Evolutionary conservation across 2,797 vertebrate genomes (phyloP).

Genomic region (Myotis vivesi): DNA sequence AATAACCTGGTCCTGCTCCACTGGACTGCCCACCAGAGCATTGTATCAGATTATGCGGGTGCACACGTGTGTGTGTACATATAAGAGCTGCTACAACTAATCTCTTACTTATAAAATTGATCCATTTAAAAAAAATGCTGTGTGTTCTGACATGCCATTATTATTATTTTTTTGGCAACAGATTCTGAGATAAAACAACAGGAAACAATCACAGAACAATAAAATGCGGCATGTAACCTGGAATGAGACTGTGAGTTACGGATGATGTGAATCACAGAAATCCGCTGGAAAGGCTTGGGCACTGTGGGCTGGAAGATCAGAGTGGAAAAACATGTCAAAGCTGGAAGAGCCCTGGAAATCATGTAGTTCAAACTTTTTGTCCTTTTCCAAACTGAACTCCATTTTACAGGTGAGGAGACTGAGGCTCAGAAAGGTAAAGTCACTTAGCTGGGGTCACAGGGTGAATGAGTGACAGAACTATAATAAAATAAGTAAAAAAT

Average conservation of each 20-base stretch:
- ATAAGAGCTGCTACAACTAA: neutral
- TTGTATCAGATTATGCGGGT: rapidly evolving
- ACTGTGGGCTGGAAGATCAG: neutral
- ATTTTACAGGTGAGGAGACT: neutral
- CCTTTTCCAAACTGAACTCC: neutral
- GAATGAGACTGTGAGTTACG: neutral
- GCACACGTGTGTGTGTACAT: neutral
- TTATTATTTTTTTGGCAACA: neutral
- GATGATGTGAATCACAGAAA: neutral
- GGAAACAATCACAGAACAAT: neutral
- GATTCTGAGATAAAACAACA: neutral
- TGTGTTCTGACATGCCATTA: constrained; percentile 5
- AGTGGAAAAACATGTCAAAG: neutral
- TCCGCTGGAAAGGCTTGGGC: neutral
- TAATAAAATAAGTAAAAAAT: neutral
- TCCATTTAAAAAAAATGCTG: neutral
- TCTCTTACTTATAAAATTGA: constrained; percentile 5
- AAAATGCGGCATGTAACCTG: neutral
- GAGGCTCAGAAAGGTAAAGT: neutral
- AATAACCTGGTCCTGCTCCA: neutral
- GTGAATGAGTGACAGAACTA: neutral
- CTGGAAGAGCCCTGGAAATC: neutral
- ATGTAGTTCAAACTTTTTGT: neutral
- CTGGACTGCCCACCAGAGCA: neutral
- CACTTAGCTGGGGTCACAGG: neutral